Conservation (phyloP, 2,888 invertebrate genomes). For the Tridacna crocea region DNA sequence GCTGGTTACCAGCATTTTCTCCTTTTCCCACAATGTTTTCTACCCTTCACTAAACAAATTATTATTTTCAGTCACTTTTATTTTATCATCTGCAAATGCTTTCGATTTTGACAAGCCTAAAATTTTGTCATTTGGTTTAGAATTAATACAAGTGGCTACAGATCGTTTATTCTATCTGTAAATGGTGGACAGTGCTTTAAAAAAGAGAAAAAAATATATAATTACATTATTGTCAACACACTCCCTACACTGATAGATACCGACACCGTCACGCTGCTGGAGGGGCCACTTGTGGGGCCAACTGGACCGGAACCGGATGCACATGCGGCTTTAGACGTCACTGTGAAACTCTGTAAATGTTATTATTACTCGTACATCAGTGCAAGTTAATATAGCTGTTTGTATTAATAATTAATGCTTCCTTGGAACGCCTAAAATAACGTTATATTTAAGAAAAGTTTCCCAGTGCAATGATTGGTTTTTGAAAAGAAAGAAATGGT, state of each 20-base stretch:
- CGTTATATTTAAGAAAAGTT: neutral
- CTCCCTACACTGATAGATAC: conserved; percentile 42
- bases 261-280: conserved; percentile 1
- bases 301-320: neutral
- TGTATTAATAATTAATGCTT: neutral
- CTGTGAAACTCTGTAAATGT: conserved; percentile 38
- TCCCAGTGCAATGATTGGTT: neutral
- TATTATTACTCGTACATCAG: no score
- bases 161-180: no score
- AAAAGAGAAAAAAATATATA: neutral
- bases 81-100: no score
- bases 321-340: conserved; percentile 45
- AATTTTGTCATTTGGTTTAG: no score
- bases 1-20: no score
- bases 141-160: no score
- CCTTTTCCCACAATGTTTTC: no score
- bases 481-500: no score
- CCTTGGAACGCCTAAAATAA: neutral
- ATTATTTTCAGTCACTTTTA: no score
- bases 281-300: conserved; percentile 25
- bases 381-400: neutral
- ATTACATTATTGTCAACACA: conserved; percentile 48
- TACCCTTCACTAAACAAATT: no score
- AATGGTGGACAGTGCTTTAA: no score
- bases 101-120: no score